Percentiles rank a stretch among this genome's conserved stretches.
Conservation (phyloP, 2,113 vertebrate species). For the Rhinogobius similis region DNA sequence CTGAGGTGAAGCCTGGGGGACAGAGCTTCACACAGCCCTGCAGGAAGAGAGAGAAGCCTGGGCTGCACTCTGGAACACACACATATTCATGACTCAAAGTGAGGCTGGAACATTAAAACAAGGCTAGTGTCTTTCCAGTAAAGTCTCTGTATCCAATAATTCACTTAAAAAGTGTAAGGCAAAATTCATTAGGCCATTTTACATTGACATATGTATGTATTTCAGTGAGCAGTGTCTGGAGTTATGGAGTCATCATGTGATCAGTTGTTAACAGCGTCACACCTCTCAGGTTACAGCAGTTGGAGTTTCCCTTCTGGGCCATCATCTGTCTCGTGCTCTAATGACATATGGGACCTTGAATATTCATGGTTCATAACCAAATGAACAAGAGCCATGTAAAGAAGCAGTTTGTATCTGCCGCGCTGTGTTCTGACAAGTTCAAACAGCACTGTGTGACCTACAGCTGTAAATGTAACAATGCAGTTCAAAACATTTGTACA, state of each 20-base stretch:
- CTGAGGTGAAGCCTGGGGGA: conserved; percentile 83
- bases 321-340: conserved; percentile 23
- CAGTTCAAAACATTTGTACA: conserved; percentile 7
- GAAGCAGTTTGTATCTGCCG: conserved; percentile 38
- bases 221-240: neutral
- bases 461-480: conserved; percentile 19
- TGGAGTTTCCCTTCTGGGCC: conserved; percentile 42
- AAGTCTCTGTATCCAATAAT: neutral
- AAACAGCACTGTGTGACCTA: conserved; percentile 22
- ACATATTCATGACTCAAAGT: neutral
- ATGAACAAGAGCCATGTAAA: conserved; percentile 27
- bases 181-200: too few relatives aligned
- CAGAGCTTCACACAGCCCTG: conserved; percentile 92
- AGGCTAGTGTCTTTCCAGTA: neutral
- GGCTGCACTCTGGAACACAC: conserved; percentile 84
- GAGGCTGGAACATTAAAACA: neutral
- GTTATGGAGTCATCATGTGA: conserved; percentile 19
- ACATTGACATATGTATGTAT: too few relatives aligned
- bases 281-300: conserved; percentile 28
- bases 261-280: conserved; percentile 25
- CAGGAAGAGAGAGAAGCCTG: conserved; percentile 91
- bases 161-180: too few relatives aligned
- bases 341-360: conserved; percentile 48
- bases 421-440: conserved; percentile 28
- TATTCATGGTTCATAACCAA: conserved; percentile 41